These are phyloP conservation scores for Eupelmus urozonus DNA, from an alignment of 2,888 invertebrate species.

Conservation along the genomic window DNA sequence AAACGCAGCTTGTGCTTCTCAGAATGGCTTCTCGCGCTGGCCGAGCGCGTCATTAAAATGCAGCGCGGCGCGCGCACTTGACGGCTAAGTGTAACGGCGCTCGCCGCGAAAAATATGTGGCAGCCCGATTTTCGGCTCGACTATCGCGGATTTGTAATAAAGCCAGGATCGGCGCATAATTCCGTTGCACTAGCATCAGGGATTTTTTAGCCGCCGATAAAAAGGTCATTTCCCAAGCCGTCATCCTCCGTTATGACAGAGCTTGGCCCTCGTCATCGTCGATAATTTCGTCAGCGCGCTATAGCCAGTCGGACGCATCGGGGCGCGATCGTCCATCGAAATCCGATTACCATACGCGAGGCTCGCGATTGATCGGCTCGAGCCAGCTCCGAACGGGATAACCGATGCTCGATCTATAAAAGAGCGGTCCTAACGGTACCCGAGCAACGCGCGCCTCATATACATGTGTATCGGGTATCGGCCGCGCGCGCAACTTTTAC, in stretches of 20 bases:
- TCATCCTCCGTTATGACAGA: too few relatives aligned
- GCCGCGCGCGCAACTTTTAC: conserved; percentile 20
- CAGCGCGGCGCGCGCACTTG: conserved; percentile 20
- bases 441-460: conserved; percentile 8
- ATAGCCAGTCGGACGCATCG: too few relatives aligned
- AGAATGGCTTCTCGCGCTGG: background rate
- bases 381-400: conserved; percentile 27
- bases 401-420: conserved; percentile 46
- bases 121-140: too few relatives aligned
- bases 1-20: conserved; percentile 20
- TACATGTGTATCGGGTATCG: conserved; percentile 17
- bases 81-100: background rate
- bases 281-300: too few relatives aligned
- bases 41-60: conserved; percentile 33
- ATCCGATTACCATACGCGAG: conserved; percentile 10
- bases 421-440: conserved; percentile 45
- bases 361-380: background rate
- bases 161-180: too few relatives aligned
- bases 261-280: too few relatives aligned
- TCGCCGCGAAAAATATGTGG: background rate
- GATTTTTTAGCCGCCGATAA: too few relatives aligned
- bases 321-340: background rate
- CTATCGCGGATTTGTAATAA: too few relatives aligned
- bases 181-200: too few relatives aligned
- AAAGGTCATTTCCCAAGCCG: too few relatives aligned